Conservation (phyloP, 64 coral and sea anemone species). For the Montipora efflorescens region DNA sequence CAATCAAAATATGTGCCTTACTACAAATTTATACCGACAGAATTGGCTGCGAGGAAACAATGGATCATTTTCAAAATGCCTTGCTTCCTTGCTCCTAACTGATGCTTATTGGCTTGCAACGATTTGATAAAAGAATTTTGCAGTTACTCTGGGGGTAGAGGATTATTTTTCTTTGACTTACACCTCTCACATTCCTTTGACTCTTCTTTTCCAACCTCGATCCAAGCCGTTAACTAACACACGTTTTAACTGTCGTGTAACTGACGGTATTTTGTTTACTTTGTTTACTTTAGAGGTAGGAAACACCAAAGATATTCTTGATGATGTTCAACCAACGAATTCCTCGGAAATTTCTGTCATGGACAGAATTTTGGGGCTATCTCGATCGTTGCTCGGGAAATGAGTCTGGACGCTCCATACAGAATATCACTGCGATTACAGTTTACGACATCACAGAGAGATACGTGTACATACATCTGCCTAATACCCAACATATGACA, state of each 20-base stretch:
- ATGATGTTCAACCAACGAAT: slow-evolving; percentile 21
- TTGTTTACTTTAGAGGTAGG: slow-evolving; percentile 23
- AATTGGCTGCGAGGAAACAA: background rate
- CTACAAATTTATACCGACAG: background rate
- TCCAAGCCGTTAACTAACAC: background rate
- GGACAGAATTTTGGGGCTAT: slow-evolving; percentile 43
- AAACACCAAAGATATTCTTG: slow-evolving; percentile 16
- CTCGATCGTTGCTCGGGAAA: slow-evolving; percentile 46
- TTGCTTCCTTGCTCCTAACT: background rate
- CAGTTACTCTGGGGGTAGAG: slow-evolving; percentile 32
- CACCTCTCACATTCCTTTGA: background rate
- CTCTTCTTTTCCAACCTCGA: background rate
- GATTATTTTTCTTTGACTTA: background rate
- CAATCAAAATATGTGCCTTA: background rate
- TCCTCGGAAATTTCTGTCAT: slow-evolving; percentile 38
- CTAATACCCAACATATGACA: slow-evolving; percentile 13
- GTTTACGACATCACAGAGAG: background rate
- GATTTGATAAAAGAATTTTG: background rate
- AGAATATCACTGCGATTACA: background rate
- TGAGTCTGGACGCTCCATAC: background rate
- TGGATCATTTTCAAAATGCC: background rate
- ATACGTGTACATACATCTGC: background rate
- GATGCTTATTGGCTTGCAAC: background rate
- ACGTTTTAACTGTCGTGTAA: background rate
- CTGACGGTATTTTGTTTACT: slow-evolving; percentile 25